Base-by-base conservation (phyloP, 2,113 vertebrate genomes). In the Dascyllus trimaculatus region DNA sequence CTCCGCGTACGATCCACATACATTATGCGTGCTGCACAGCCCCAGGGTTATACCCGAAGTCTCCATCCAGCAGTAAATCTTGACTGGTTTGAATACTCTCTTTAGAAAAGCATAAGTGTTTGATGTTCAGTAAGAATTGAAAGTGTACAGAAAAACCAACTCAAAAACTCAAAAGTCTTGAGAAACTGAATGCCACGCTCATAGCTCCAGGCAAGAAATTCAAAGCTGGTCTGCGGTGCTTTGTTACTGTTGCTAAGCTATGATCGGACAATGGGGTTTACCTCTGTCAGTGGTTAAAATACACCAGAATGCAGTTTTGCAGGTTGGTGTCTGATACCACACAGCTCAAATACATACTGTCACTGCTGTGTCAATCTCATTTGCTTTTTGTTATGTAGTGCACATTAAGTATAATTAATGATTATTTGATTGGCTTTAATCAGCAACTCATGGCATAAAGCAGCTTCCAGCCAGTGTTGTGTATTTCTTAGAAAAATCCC, bases 341-440 rank as follows among this genome's bases (percentile, higher is more conserved):
- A 48, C 17, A 13, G 10, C 22, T 14, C 11, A 54, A 4, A 21
- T n/a, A 48, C 13, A 17, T 51, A 4, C 1, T 51, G 48, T 51
- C 48, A 19, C 48, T 21, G 2, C 8, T 43, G 11, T 43, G 35
- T 35, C 35, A 5, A 35, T 17, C 14, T 11, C 11, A 57, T 71
- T 40, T 24, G 22, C 21, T 53, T 5, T 19, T 24, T 45, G 54
- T 46, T 38, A 24, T 25, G 8, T 26, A 9, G 11, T 54, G 29
- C 25, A 29, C 18, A n/a, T 45, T 26, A 2, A 6, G 18, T 65
- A 13, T 24, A 67, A 83, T 58, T 52, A 48, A 46, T 1, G 15
- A 32, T 5, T 58, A 17, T 58, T 56, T 63, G 46, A 70, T 29
- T 81, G 38, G 6, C n/a, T 59, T 10, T 51, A 54, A 75, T 86